These are phyloP conservation scores for Cyclophora punctaria DNA, from an alignment of 2,888 invertebrate genomes.

Conservation along the genomic window DNA sequence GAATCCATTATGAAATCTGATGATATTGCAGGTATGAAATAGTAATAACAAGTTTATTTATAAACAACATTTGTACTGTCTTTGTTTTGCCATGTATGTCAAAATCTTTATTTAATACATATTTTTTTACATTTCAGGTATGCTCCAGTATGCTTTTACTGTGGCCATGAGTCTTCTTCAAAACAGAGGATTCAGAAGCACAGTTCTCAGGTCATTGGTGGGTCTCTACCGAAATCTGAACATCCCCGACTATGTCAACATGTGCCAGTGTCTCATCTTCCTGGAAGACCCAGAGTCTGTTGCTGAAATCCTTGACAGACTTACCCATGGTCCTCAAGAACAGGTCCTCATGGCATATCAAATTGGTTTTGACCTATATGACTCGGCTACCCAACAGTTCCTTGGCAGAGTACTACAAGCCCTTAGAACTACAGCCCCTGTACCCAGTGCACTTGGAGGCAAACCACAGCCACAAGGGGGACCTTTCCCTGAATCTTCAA, in stretches of 20 bases:
- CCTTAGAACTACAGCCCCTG: conserved; percentile 86
- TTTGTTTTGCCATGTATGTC: too few relatives aligned
- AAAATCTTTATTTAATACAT: not conserved
- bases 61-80: too few relatives aligned
- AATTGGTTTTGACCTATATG: conserved; percentile 98
- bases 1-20: conserved; percentile 93
- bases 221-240: conserved; percentile 90
- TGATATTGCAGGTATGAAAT: conserved; percentile 79
- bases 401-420: conserved; percentile 90
- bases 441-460: conserved; percentile 83
- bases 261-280: conserved; percentile 98
- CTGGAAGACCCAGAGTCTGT: conserved; percentile 95
- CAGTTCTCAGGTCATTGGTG: conserved; percentile 91
- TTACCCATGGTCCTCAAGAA: conserved; percentile 85
- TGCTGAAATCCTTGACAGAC: conserved; percentile 92
- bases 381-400: conserved; percentile 99
- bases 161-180: conserved; percentile 97
- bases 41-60: too few relatives aligned
- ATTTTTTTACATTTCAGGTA: conserved; percentile 62
- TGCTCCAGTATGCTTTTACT: conserved; percentile 96
- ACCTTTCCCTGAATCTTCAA: conserved; percentile 65
- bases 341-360: conserved; percentile 97
- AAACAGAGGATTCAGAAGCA: conserved; percentile 93
- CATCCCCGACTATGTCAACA: conserved; percentile 97
- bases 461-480: conserved; percentile 83